Percentiles rank a stretch among this genome's conserved stretches.
These are phyloP conservation scores for Sarcophaga rosellei DNA, from an alignment of 2,888 invertebrate genomes.

Conservation along the genomic window DNA sequence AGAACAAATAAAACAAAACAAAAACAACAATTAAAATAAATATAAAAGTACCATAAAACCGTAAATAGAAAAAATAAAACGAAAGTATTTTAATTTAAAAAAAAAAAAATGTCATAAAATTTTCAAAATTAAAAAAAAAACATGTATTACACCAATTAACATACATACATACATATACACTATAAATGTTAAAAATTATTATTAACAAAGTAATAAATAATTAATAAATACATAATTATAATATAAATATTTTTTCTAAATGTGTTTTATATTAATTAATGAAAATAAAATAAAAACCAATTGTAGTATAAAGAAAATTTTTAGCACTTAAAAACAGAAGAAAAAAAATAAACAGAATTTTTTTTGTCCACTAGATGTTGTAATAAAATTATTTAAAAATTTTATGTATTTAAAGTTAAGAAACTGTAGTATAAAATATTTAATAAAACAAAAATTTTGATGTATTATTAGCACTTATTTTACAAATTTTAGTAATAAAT, in stretches of 20 bases:
- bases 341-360: neutral
- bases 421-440: neutral
- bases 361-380: conserved; percentile 47
- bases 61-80: conserved; percentile 19
- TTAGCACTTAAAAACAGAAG: conserved; percentile 48
- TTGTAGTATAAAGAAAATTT: conserved; percentile 16
- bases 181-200: conserved; percentile 35
- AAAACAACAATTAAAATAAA: neutral
- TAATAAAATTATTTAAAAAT: neutral
- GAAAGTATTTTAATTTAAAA: conserved; percentile 26
- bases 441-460: conserved; percentile 1
- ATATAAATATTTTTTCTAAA: conserved; percentile 44
- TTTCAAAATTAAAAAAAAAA: conserved; percentile 6
- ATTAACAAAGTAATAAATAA: too few relatives aligned
- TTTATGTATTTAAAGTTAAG: neutral
- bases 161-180: too few relatives aligned
- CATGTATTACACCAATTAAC: conserved; percentile 36
- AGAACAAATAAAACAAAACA: neutral
- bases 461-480: conserved; percentile 20
- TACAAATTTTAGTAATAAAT: neutral
- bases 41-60: neutral
- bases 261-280: conserved; percentile 31
- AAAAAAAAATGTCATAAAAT: conserved; percentile 18
- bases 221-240: too few relatives aligned
- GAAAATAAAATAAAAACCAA: neutral